Evolutionary conservation across 2,113 vertebrate genomes (phyloP).

Genomic region (Myanophis thanlyinensis): DNA sequence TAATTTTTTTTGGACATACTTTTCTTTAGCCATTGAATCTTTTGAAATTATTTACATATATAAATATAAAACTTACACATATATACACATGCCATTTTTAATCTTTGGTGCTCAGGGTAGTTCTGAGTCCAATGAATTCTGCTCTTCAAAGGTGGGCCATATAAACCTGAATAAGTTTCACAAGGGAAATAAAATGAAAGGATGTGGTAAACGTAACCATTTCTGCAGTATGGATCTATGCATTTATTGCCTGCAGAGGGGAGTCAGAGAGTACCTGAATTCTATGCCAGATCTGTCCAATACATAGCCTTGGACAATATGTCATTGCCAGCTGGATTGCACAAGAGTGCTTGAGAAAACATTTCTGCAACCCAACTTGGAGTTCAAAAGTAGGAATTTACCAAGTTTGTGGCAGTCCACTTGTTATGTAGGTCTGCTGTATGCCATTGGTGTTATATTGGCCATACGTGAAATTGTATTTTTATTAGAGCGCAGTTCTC

Average conservation of each 20-base stretch:
- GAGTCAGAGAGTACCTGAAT: constrained; percentile 19
- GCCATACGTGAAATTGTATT: constrained; percentile 47
- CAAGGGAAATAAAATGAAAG: constrained; percentile 40
- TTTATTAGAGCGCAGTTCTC: constrained; percentile 38
- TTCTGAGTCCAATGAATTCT: constrained; percentile 22
- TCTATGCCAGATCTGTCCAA: constrained; percentile 11
- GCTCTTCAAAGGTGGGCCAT: constrained; percentile 31
- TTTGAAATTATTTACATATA: constrained; percentile 29
- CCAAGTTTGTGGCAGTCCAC: neutral
- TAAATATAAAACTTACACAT: constrained; percentile 33
- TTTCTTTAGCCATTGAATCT: constrained; percentile 47
- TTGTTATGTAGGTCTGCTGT: neutral
- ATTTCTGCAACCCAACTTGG: neutral
- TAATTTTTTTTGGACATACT: constrained; percentile 45
- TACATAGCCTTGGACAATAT: neutral
- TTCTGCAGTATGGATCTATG: constrained; percentile 29
- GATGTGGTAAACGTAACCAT: constrained; percentile 36
- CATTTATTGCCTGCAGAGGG: constrained; percentile 27
- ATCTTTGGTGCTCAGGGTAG: constrained; percentile 41
- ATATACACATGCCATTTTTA: constrained; percentile 35
- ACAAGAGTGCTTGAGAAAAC: neutral
- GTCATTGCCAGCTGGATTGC: neutral
- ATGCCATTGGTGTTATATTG: constrained; percentile 44
- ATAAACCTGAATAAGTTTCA: constrained; percentile 33
- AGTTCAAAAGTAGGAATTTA: neutral